These are phyloP conservation scores for Zhuqinia jingwanae DNA, from an alignment of 2,888 invertebrate genomes.

Conservation along the genomic window DNA sequence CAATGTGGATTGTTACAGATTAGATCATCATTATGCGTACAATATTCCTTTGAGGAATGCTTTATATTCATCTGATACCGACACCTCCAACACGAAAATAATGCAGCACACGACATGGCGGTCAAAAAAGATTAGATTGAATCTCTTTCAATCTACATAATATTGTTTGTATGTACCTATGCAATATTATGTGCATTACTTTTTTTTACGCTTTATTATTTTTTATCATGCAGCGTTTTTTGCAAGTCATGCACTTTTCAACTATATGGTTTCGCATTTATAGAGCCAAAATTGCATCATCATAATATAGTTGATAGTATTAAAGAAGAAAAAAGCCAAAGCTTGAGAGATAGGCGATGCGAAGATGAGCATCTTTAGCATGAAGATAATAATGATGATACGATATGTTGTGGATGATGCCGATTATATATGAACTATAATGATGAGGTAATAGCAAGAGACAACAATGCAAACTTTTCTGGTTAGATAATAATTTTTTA, in stretches of 20 bases:
- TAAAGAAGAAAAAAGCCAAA: slow-evolving; percentile 29
- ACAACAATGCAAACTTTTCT: slow-evolving; percentile 40
- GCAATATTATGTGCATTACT: not conserved
- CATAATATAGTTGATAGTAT: not conserved
- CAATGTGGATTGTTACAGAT: slow-evolving; percentile 50
- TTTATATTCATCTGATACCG: slow-evolving; percentile 24
- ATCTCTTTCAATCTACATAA: too few species aligned
- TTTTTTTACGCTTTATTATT: slow-evolving; percentile 10
- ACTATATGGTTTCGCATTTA: not conserved
- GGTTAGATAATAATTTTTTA: not conserved
- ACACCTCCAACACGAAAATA: slow-evolving; percentile 17
- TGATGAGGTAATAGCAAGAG: slow-evolving; percentile 40
- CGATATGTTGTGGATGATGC: too few species aligned
- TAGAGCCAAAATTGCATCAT: slow-evolving; percentile 28
- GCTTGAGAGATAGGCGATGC: too few species aligned
- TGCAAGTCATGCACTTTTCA: slow-evolving; percentile 62
- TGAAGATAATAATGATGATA: slow-evolving; percentile 7
- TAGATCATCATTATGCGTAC: not conserved
- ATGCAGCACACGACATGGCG: slow-evolving; percentile 19
- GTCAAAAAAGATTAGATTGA: too few species aligned
- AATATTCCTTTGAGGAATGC: slow-evolving; percentile 27
- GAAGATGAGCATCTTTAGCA: not conserved
- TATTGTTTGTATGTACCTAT: not conserved
- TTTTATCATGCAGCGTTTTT: slow-evolving; percentile 20
- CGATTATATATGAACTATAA: too few species aligned